Evolutionary conservation across 2,888 invertebrate species (phyloP).

Genomic region (Aethes cnicana): DNA sequence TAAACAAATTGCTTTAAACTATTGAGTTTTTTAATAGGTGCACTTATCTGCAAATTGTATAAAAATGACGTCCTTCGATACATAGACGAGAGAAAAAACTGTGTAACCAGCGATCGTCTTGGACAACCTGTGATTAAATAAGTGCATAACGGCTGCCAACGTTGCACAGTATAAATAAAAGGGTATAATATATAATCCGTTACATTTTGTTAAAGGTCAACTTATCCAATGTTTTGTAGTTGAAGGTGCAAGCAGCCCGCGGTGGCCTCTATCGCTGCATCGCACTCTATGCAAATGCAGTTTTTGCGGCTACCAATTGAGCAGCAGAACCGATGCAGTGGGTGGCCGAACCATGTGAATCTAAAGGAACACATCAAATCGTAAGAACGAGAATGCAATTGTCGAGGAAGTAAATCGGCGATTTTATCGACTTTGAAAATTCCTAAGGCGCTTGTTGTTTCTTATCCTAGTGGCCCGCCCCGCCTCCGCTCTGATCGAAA

Average conservation of each 20-base stretch:
- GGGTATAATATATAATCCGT: too few relatives aligned
- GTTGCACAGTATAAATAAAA: too few relatives aligned
- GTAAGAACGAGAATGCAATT: conserved; percentile 15
- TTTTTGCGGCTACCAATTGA: conserved; percentile 79
- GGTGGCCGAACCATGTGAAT: conserved; percentile 54
- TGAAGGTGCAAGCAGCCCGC: conserved; percentile 43
- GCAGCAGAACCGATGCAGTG: conserved; percentile 59
- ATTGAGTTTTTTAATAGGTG: too few relatives aligned
- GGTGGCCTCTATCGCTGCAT: conserved; percentile 72
- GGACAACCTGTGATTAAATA: too few relatives aligned
- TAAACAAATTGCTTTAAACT: too few relatives aligned
- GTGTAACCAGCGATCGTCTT: too few relatives aligned
- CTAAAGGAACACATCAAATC: conserved; percentile 23
- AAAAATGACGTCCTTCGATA: too few relatives aligned
- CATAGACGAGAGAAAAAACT: too few relatives aligned
- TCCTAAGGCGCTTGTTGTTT: background rate
- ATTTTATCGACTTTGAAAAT: conserved; percentile 8
- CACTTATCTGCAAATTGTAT: too few relatives aligned
- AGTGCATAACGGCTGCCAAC: too few relatives aligned
- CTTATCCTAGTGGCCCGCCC: background rate
- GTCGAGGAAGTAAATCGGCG: conserved; percentile 14
- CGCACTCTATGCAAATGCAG: conserved; percentile 79
- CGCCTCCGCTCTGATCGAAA: background rate
- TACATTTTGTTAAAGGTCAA: too few relatives aligned
- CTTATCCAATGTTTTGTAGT: conserved; percentile 47